These are phyloP conservation scores for Pseudorhiza aurosa DNA, from an alignment of 30 jellyfish, hydroid and myxozoan species.

Conservation along the genomic window DNA sequence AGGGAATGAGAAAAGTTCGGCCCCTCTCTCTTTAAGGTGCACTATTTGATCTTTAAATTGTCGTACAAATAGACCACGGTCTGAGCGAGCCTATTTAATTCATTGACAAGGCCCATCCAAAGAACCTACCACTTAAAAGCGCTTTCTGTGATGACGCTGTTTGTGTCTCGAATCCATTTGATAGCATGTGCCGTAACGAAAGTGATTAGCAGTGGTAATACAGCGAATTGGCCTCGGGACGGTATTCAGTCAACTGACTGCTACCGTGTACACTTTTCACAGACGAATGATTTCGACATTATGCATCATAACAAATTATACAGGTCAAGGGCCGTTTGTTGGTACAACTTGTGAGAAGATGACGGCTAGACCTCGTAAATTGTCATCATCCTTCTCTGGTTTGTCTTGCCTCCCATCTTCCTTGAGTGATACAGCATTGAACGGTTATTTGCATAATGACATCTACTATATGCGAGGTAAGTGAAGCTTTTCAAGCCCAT, in stretches of 20 bases:
- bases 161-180: neutral
- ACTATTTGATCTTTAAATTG: no score
- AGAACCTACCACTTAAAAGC: neutral
- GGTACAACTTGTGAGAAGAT: no score
- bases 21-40: no score
- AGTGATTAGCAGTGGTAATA: neutral
- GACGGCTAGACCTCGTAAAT: neutral
- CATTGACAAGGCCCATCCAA: neutral
- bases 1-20: no score
- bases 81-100: neutral
- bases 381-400: constrained; percentile 12
- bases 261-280: no score
- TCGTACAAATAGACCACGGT: no score
- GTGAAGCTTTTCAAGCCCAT: neutral
- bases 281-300: no score
- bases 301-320: no score
- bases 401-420: constrained; percentile 13
- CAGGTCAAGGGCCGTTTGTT: no score
- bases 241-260: neutral
- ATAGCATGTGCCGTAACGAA: neutral
- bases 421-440: constrained; percentile 1
- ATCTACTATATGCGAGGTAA: constrained; percentile 2
- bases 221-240: neutral
- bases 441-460: neutral
- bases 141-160: no score